These are phyloP conservation scores for Alces alces DNA, from an alignment of 2,113 vertebrate genomes.

Conservation along the genomic window DNA sequence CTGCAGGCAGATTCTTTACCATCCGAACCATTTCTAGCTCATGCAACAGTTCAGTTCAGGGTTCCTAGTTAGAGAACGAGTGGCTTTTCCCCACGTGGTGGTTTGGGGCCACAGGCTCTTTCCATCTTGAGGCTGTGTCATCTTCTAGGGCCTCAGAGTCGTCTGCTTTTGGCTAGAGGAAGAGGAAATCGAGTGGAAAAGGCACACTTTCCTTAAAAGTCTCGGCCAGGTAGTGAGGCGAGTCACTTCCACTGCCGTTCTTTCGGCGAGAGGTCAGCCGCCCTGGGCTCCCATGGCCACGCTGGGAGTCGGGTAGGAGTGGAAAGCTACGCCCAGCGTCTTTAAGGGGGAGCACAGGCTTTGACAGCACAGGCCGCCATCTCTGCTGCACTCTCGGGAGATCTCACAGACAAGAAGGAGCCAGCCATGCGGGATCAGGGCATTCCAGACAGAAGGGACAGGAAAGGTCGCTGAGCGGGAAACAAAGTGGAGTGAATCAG, in stretches of 20 bases:
- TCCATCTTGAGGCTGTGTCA: neutral
- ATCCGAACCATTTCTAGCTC: neutral
- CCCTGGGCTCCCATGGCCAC: no score
- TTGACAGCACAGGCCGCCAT: neutral
- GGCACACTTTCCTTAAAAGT: neutral
- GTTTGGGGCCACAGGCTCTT: neutral
- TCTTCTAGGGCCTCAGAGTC: neutral
- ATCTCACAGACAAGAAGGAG: neutral
- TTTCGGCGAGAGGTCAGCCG: neutral
- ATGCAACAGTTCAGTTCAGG: neutral
- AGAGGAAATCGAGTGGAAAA: neutral
- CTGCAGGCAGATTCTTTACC: neutral
- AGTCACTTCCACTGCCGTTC: neutral
- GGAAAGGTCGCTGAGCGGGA: neutral
- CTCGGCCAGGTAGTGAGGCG: fast-evolving
- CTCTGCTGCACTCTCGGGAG: neutral
- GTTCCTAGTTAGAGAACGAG: neutral
- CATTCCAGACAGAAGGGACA: neutral
- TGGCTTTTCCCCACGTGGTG: neutral
- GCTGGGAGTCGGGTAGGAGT: neutral
- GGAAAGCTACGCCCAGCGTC: neutral
- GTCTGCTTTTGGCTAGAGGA: neutral
- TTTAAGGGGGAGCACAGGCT: neutral
- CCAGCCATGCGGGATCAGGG: neutral
- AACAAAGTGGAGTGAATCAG: neutral